A percentile compares a stretch with the other conserved stretches of the same genome.
Evolutionary conservation across 2,797 vertebrate species (phyloP).

Genomic region (Meda fulgida): DNA sequence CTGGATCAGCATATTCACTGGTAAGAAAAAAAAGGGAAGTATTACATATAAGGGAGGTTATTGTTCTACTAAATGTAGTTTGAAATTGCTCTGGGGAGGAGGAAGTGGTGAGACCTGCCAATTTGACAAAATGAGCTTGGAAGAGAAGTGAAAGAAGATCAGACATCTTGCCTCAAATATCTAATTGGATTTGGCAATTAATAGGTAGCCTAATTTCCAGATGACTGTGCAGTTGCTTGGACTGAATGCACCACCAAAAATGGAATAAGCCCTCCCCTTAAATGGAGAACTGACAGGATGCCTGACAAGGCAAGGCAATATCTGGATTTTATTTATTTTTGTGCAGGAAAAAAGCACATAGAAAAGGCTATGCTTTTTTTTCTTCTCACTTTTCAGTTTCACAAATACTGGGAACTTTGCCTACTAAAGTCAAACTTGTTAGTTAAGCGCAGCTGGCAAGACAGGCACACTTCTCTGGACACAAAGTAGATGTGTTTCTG

Average conservation of each 20-base stretch:
- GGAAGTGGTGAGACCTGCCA: conserved; percentile 53
- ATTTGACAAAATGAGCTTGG: conserved; percentile 65
- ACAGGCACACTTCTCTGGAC: background rate
- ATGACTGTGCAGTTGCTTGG: conserved; percentile 53
- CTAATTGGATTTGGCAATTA: conserved; percentile 69
- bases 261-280: background rate
- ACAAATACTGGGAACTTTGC: conserved; percentile 1
- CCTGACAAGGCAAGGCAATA: background rate
- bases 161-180: conserved; percentile 66
- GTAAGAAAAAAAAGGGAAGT: conserved; percentile 66
- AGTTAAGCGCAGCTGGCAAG: background rate
- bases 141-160: conserved; percentile 64
- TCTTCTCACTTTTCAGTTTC: background rate
- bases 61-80: conserved; percentile 72
- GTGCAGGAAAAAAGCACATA: background rate
- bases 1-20: conserved; percentile 67
- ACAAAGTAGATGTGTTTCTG: background rate
- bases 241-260: conserved; percentile 28
- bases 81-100: conserved; percentile 60
- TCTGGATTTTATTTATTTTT: background rate
- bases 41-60: conserved; percentile 70
- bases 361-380: background rate
- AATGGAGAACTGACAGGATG: background rate
- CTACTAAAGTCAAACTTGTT: background rate
- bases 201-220: conserved; percentile 44